Percentiles rank a stretch among this genome's conserved stretches.
Conservation (phyloP, 1,140 invertebrate species). For the Anagrus nilaparvatae region DNA sequence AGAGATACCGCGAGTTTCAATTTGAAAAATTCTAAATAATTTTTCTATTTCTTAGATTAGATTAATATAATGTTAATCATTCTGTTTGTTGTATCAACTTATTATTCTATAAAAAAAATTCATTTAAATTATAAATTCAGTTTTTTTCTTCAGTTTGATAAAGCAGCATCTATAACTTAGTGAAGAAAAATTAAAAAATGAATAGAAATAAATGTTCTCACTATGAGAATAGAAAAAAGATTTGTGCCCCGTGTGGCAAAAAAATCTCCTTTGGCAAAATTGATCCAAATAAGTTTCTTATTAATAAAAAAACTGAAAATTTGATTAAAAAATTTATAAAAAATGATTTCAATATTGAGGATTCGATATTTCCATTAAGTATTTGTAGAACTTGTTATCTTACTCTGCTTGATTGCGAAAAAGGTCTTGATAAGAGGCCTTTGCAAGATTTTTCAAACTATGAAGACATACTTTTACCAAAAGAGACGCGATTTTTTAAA, state of each 20-base stretch:
- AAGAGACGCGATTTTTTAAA: neutral
- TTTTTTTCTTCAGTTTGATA: too few relatives aligned
- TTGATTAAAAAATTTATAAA: neutral
- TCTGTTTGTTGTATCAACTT: too few relatives aligned
- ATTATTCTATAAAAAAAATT: too few relatives aligned
- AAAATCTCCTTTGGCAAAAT: neutral
- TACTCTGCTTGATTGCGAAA: neutral
- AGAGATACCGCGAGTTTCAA: too few relatives aligned
- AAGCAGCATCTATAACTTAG: too few relatives aligned
- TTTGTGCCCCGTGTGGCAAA: neutral
- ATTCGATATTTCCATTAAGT: conserved; percentile 1
- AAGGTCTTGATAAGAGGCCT: neutral
- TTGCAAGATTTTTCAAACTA: neutral
- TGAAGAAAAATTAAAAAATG: neutral
- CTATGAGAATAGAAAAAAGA: conserved; percentile 2
- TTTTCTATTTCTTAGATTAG: too few relatives aligned
- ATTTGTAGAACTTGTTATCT: neutral
- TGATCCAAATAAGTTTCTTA: neutral
- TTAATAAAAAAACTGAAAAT: neutral
- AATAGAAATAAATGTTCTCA: conserved; percentile 1
- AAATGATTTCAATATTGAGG: neutral
- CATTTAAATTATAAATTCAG: too few relatives aligned
- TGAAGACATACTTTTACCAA: neutral
- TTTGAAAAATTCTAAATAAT: too few relatives aligned
- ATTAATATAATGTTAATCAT: too few relatives aligned